Evolutionary conservation across 2,113 vertebrate species (phyloP), one percentile per base, ranked within the genome.

Genomic region (Jaculus jaculus): DNA sequence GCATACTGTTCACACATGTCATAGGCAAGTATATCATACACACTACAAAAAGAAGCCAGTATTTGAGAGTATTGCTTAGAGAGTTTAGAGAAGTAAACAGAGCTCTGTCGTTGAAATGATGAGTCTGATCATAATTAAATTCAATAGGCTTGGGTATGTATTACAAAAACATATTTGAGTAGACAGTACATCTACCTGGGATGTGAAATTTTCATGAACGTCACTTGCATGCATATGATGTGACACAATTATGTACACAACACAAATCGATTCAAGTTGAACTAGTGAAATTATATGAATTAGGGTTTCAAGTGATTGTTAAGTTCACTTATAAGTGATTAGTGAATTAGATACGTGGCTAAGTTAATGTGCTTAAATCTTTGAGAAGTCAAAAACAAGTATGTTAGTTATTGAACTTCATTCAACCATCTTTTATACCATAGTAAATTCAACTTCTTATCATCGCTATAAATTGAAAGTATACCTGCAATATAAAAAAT

Each of bases 191-290:
- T 95, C 58, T 91, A 7, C 7, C 16, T 79, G 61, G 34, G 24
- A 16, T 92, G 11, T 83, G 66, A 60, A 91, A 37, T 91, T 94
- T 88, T 80, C 54, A 54, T 90, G 54, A 72, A 97, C 91, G 58
- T 93, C 37, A 90, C 39, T 65, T 87, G 30, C 21, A 42, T 47
- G 26, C 26, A 12, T 89, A 42, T 82, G 39, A 86, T 92, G 65
- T 89, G 32, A 93, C 89, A 95, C 61, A 92, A 4, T 94, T 94
- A 77, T 69, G 23, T 65, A 30, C 7, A 60, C 17, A 86, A 85
- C 37, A 58, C 61, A 37, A 71, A 66, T 73, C 66, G 72, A 83
- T 93, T 90, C 84, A 93, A 95, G 73, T 37, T 92, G 51, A 73
- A 42, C 11, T 72, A 87, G 47, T 91, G 78, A 84, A 88, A 75